Percentiles rank a stretch among this genome's conserved stretches.
phyloP scores from a whole-genome alignment of 2,113 vertebrate species.

The Phrynosoma platyrhinos region DNA sequence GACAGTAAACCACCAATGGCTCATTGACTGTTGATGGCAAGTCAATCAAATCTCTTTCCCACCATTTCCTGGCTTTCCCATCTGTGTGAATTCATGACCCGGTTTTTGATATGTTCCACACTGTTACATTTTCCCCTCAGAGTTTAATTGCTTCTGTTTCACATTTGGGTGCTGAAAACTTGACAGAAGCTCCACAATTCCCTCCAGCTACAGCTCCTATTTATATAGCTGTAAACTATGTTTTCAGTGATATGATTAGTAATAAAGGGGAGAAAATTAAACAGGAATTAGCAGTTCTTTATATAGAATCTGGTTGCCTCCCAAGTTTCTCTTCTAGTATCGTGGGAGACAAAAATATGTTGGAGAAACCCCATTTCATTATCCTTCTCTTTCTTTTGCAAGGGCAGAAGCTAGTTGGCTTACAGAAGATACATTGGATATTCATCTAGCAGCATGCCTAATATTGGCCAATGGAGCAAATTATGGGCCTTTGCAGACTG shows the following conservation, averaged over 20 bases:
- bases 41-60: conserved; percentile 74
- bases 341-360: conserved; percentile 13
- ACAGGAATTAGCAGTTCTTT: conserved; percentile 66
- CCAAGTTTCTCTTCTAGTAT: conserved; percentile 52
- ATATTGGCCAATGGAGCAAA: neutral
- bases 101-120: conserved; percentile 76
- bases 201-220: conserved; percentile 75
- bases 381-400: neutral
- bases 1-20: conserved; percentile 71
- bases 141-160: conserved; percentile 79
- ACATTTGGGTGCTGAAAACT: conserved; percentile 77
- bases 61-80: conserved; percentile 72
- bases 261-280: conserved; percentile 75
- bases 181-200: conserved; percentile 75
- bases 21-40: conserved; percentile 74
- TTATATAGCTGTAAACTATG: conserved; percentile 73
- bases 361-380: conserved; percentile 32
- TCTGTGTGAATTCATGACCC: conserved; percentile 78
- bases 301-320: conserved; percentile 56
- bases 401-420: conserved; percentile 6
- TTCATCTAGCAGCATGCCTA: neutral
- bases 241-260: conserved; percentile 76
- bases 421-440: neutral
- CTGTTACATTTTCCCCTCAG: conserved; percentile 73
- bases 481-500: too few relatives aligned